A percentile compares a stretch with the other conserved stretches of the same genome.
These are phyloP conservation scores for Lophotriccus pileatus DNA, from an alignment of 2,797 vertebrate genomes.

Conservation along the genomic window DNA sequence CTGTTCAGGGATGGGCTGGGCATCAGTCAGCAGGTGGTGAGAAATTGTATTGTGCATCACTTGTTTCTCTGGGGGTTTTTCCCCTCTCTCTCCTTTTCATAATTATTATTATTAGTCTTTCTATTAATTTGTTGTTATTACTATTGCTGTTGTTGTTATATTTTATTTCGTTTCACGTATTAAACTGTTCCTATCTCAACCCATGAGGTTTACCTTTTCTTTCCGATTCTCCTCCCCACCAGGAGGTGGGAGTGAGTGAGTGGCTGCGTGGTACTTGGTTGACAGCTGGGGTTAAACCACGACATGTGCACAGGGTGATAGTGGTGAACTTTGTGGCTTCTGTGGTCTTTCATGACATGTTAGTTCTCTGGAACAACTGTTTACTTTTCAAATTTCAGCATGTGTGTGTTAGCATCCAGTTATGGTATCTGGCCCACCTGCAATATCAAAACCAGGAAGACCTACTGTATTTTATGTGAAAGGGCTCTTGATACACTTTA, in stretches of 20 bases:
- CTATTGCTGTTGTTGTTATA: fast-evolving
- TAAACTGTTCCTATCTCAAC: neutral
- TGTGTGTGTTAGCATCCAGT: neutral
- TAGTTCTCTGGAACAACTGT: neutral
- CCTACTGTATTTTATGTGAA: neutral
- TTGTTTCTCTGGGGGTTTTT: neutral
- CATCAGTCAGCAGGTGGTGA: neutral
- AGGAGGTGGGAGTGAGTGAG: neutral
- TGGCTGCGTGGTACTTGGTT: neutral
- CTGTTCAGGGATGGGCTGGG: neutral
- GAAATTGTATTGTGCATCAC: neutral
- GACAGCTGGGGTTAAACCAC: neutral
- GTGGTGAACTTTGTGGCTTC: neutral
- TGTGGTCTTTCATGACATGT: neutral
- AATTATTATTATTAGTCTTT: neutral
- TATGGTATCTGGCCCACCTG: neutral
- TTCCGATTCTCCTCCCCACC: fast-evolving
- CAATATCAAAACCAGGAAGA: neutral
- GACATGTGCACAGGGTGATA: fast-evolving
- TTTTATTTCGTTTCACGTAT: neutral
- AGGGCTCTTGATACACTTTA: neutral
- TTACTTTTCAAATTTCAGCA: neutral
- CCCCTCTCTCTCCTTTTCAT: neutral
- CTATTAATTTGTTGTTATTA: neutral
- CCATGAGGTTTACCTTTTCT: neutral